phyloP scores from a whole-genome alignment of 2,797 vertebrate species.

The Morelia viridis region DNA sequence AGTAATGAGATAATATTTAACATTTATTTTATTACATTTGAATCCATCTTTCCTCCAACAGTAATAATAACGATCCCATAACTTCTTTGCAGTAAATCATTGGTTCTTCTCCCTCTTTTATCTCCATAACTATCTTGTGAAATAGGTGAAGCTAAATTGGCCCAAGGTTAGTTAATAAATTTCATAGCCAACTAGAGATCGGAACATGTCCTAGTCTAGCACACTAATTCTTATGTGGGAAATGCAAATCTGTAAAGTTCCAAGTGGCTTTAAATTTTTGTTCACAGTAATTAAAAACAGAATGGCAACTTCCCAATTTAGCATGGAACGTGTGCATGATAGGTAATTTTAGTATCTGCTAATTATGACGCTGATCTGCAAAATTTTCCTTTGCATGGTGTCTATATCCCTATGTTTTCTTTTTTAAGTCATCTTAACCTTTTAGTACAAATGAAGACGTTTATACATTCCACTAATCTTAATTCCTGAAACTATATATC shows the following conservation, averaged over 20 bases:
- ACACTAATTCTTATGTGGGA: neutral
- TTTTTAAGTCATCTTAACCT: slow-evolving; percentile 57
- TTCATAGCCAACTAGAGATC: neutral
- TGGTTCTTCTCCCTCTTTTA: neutral
- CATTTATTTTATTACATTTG: neutral
- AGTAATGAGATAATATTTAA: neutral
- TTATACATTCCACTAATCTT: slow-evolving; percentile 38
- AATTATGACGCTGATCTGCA: neutral
- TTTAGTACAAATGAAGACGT: slow-evolving; percentile 59
- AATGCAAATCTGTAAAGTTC: neutral
- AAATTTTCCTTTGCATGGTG: slow-evolving; percentile 19
- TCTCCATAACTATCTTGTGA: neutral
- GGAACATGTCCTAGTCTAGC: neutral
- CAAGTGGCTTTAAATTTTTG: neutral
- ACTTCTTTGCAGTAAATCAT: neutral
- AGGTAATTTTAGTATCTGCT: neutral
- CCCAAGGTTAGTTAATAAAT: neutral
- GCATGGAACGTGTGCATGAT: neutral
- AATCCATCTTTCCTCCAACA: neutral
- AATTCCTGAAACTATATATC: slow-evolving; percentile 36
- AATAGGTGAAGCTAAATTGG: neutral
- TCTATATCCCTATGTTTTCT: slow-evolving; percentile 34
- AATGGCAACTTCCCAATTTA: neutral
- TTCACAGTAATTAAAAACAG: slow-evolving; percentile 15
- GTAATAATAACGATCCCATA: no score